Percentiles rank a stretch among this genome's conserved stretches.
Evolutionary conservation across 2,113 vertebrate genomes (phyloP).

Genomic region (Dipodomys stephensi): DNA sequence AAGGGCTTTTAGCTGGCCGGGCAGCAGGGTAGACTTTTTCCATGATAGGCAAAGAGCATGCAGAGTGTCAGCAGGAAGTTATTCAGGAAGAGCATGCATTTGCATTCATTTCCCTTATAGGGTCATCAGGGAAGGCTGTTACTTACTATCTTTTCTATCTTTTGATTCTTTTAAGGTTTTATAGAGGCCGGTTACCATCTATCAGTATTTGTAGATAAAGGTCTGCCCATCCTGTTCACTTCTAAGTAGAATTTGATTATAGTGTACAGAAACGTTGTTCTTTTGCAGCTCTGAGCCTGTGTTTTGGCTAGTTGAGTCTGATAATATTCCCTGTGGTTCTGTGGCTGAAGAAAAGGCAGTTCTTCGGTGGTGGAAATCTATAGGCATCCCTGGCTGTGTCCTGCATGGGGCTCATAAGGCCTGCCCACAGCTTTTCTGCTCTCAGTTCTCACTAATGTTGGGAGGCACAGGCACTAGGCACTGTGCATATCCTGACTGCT

Average conservation of each 20-base stretch:
- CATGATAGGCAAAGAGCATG: too few relatives aligned
- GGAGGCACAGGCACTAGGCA: neutral
- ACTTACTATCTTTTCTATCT: neutral
- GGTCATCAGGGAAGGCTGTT: neutral
- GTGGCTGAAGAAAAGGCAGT: too few relatives aligned
- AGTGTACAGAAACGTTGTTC: neutral
- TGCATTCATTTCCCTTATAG: neutral
- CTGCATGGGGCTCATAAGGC: too few relatives aligned
- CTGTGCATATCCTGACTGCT: too few relatives aligned
- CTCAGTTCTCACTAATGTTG: constrained; percentile 61
- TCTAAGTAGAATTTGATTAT: constrained; percentile 71
- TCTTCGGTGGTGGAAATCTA: neutral
- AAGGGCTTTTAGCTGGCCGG: neutral
- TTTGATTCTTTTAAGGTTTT: too few relatives aligned
- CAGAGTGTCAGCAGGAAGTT: rapidly evolving
- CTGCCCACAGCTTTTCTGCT: neutral
- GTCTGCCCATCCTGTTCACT: constrained; percentile 66
- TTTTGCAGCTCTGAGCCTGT: rapidly evolving
- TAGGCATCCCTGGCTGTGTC: neutral
- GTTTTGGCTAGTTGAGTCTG: neutral
- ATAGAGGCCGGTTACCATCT: neutral
- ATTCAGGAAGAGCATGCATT: too few relatives aligned
- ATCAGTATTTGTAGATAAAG: constrained; percentile 58
- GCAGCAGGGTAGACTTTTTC: neutral
- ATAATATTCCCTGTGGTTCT: neutral